A percentile compares a stretch with the other conserved stretches of the same genome.
phyloP scores from a whole-genome alignment of 2,797 vertebrate species.

The Periophthalmus magnuspinnatus region DNA sequence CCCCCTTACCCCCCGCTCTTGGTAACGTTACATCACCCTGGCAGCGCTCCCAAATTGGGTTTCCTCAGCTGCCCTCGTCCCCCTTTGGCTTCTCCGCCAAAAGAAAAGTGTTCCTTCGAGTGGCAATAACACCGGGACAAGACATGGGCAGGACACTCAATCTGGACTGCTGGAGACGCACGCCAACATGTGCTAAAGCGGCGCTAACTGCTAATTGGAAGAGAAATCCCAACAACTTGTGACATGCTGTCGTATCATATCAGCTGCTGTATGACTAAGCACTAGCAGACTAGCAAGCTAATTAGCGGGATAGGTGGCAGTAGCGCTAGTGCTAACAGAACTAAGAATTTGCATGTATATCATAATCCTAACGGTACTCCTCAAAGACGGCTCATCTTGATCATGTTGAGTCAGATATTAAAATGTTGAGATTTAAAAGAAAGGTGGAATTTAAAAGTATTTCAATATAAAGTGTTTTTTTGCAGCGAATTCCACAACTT shows the following conservation, averaged over 20 bases:
- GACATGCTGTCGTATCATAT: conserved; percentile 4
- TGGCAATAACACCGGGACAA: neutral
- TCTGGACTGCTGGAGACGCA: conserved; percentile 5
- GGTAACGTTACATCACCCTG: conserved; percentile 12
- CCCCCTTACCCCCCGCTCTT: neutral
- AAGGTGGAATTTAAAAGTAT: too few relatives aligned
- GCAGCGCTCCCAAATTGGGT: neutral
- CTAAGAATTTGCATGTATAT: neutral
- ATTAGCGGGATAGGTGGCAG: conserved; percentile 4
- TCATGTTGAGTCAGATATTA: too few relatives aligned
- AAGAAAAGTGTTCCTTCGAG: conserved; percentile 1
- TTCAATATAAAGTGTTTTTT: too few relatives aligned
- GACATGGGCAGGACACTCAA: neutral
- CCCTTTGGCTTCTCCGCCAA: neutral
- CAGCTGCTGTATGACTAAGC: conserved; percentile 4
- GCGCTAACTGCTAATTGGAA: conserved; percentile 13
- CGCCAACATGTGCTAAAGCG: conserved; percentile 5
- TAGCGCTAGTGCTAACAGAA: neutral
- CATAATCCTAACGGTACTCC: neutral
- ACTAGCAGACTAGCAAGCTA: conserved; percentile 2
- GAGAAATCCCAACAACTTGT: neutral
- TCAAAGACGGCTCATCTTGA: neutral
- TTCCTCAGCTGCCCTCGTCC: neutral
- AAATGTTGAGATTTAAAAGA: too few relatives aligned
- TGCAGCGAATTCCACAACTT: too few relatives aligned